Evolutionary conservation across 2,113 vertebrate genomes (phyloP), one percentile per base, ranked within the genome.

Genomic region (Blennius ocellaris): DNA sequence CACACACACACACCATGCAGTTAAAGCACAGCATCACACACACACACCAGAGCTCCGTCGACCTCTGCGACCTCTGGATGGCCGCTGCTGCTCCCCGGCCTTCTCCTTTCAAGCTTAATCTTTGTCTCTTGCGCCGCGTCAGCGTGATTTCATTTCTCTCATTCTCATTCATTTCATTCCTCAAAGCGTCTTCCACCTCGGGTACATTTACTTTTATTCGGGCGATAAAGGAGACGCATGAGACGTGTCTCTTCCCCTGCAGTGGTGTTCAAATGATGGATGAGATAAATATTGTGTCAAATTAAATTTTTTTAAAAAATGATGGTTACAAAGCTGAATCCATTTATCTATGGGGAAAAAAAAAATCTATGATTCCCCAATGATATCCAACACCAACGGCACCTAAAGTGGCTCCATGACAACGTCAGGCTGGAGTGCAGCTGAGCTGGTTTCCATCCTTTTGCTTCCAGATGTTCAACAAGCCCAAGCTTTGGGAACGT

Each of bases 1-100:
- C 59, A 55, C 52, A 69, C 9, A 53, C 48, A 73, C 36, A 72
- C 65, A n/a, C n/a, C n/a, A 53, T 57, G 4, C 30, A 59, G 57
- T 56, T 58, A 40, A 64, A 66, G 59, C 36, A 17, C 15, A n/a
- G 3, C 21, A 30, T 15, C 6, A 50, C 59, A 55, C 52, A 69
- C 9, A 53, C 48, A 73, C 36, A 72, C 65, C 12, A 11, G 44
- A 45, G 6, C 44, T 45, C 44, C 9, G 11, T 12, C 11, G 11
- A 5, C 5, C 11, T 14, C 44, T 45, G 11, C 12, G 44, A 6
- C 44, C 44, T 45, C 44, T 45, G 11, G 21, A 30, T 30, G 44
- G 11, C 44, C 11, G 7, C 9, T 45, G 6, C 7, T 5, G 11
- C 54, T 66, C 66, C n/a, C 41, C 11, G 3, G 6, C 8, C 41